These are phyloP conservation scores for Hippocampus abdominalis DNA, from an alignment of 2,113 vertebrate species.

Conservation along the genomic window DNA sequence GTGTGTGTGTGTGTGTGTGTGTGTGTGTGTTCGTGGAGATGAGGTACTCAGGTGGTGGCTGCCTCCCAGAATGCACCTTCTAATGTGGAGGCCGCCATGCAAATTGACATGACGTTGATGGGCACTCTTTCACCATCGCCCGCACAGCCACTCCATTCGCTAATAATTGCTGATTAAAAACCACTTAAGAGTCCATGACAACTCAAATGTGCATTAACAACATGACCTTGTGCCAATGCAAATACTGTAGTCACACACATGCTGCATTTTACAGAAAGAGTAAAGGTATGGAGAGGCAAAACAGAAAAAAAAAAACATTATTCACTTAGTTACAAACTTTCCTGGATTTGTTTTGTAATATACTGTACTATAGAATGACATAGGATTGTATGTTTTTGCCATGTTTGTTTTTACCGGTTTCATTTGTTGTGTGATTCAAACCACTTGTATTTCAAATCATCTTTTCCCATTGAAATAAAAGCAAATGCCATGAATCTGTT, in stretches of 20 bases:
- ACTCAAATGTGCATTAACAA: conserved; percentile 85
- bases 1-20: conserved; percentile 56
- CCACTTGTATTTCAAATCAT: no score
- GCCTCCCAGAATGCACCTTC: conserved; percentile 59
- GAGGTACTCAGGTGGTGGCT: conserved; percentile 66
- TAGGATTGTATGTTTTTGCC: no score
- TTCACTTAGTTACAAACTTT: background rate
- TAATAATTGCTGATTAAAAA: conserved; percentile 93
- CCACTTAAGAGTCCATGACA: conserved; percentile 86
- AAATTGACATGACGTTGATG: conserved; percentile 82
- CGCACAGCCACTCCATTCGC: conserved; percentile 70
- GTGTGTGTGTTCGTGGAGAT: conserved; percentile 59
- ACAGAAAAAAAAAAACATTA: background rate
- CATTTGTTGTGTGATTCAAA: no score
- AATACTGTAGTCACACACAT: background rate
- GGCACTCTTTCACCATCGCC: conserved; percentile 73
- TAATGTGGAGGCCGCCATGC: conserved; percentile 54
- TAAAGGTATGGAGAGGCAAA: background rate
- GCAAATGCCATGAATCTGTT: no score
- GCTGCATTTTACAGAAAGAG: background rate
- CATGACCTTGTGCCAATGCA: conserved; percentile 73
- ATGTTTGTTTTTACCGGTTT: no score
- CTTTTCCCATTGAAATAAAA: no score
- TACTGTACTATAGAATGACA: no score
- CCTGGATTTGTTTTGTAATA: no score